Evolutionary conservation across 2,113 vertebrate genomes (phyloP).

Genomic region (Microtus ochrogaster): DNA sequence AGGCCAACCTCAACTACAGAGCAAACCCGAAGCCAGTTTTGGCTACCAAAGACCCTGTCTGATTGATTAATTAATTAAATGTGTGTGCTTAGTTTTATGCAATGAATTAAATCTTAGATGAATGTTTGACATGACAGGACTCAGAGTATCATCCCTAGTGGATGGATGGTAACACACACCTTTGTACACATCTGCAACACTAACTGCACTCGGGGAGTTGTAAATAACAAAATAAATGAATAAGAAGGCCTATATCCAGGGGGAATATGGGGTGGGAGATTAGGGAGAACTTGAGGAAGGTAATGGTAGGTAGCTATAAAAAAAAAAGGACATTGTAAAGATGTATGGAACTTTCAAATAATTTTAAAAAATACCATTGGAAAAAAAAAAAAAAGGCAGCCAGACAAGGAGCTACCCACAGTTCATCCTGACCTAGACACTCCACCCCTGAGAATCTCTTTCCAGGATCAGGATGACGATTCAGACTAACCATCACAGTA

Average conservation of each 20-base stretch:
- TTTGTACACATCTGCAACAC: neutral
- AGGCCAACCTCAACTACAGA: too few relatives aligned
- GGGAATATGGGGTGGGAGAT: neutral
- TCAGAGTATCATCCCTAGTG: neutral
- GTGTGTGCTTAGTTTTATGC: neutral
- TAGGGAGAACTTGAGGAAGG: neutral
- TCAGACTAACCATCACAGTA: neutral
- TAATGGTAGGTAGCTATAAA: neutral
- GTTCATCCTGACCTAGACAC: neutral
- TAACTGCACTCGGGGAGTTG: neutral
- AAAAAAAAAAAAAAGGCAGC: neutral
- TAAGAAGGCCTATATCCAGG: neutral
- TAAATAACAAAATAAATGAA: neutral
- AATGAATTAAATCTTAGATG: neutral
- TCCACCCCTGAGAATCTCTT: neutral
- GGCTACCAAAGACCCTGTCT: neutral
- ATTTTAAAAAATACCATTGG: neutral
- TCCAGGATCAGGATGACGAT: neutral
- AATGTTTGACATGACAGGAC: too few relatives aligned
- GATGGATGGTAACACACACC: neutral
- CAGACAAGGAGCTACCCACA: neutral
- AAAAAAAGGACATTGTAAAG: neutral
- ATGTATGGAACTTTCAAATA: neutral
- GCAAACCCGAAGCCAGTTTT: neutral
- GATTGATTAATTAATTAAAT: neutral